Evolutionary conservation across 2,113 vertebrate genomes (phyloP), one percentile per base, ranked within the genome.

Genomic region (Varanus salvator): DNA sequence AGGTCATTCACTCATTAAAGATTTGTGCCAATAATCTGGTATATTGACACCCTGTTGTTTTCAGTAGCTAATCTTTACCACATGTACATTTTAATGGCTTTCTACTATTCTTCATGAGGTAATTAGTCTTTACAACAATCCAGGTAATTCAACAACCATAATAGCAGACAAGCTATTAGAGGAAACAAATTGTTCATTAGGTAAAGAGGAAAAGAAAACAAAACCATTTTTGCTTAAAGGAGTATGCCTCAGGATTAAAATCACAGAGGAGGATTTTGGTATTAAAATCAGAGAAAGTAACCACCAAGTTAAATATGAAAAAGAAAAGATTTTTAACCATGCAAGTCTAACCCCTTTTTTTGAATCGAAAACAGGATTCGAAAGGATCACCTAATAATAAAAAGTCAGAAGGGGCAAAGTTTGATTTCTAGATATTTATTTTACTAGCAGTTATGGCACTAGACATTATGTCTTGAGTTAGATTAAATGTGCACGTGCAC

Each of bases 81-180:
- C 89, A 87, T 93, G 85, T 90, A 44, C 95, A 34, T 91, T 76
- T 68, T 91, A 88, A 75, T 76, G n/a, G 38, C 84, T 89, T 91
- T 92, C 34, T 74, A 29, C 66, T 87, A 68, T 66, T 92, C 92
- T 76, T 54, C 82, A 38, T 66, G 66, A 86, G 89, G 83, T 87
- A 84, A 86, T 95, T 93, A 93, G 88, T 93, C 38, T 90, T 50
- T 77, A 48, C 12, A 91, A 19, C 34, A 92, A 88, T 74, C 15
- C 50, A 89, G 92, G 84, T 91, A 93, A 94, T 75, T 93, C 94
- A 87, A 92, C 80, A 89, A 86, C 85, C 87, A 80, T 74, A 60
- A 34, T 85, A 87, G 77, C 85, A 74, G 48, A 88, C n/a, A 91
- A 88, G 66, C 89, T 92, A 71, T 94, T 95, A 91, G 78, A 81